Conservation (phyloP, 2,113 vertebrate genomes). For the Indicator indicator region DNA sequence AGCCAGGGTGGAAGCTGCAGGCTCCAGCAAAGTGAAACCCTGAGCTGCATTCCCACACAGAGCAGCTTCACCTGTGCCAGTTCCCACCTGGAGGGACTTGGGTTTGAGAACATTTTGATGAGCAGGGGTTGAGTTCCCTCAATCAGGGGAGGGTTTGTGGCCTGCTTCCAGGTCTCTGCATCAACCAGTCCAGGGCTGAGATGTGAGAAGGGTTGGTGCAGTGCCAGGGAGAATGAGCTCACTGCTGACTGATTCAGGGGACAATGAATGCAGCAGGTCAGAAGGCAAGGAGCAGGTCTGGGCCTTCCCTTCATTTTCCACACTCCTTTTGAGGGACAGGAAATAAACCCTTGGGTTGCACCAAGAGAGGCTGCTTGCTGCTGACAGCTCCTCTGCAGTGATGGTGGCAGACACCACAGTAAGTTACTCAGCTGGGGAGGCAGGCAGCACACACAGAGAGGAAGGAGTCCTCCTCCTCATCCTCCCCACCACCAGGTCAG, state of each 20-base stretch:
- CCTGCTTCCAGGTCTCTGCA: not conserved
- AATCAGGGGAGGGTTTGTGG: not conserved
- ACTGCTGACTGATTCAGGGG: not conserved
- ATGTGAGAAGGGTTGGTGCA: not conserved
- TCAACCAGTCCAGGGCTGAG: rapidly evolving
- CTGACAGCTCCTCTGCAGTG: not conserved
- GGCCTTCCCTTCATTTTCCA: not conserved
- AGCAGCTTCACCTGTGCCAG: not conserved
- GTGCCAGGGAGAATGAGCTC: not conserved
- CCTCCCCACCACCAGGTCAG: not conserved
- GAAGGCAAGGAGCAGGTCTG: not conserved
- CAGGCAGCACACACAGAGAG: not conserved
- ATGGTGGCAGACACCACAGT: not conserved
- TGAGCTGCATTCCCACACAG: not conserved
- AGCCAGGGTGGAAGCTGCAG: not conserved
- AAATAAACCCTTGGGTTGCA: not conserved
- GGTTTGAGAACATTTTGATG: not conserved
- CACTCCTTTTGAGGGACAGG: not conserved
- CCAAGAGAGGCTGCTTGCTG: not conserved
- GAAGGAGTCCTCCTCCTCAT: not conserved
- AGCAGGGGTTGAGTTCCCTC: not conserved
- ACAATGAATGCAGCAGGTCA: not conserved
- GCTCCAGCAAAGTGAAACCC: not conserved
- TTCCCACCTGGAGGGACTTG: not conserved
- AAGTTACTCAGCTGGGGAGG: not conserved